Evolutionary conservation across 2,797 vertebrate genomes (phyloP).

Genomic region (Betta splendens): DNA sequence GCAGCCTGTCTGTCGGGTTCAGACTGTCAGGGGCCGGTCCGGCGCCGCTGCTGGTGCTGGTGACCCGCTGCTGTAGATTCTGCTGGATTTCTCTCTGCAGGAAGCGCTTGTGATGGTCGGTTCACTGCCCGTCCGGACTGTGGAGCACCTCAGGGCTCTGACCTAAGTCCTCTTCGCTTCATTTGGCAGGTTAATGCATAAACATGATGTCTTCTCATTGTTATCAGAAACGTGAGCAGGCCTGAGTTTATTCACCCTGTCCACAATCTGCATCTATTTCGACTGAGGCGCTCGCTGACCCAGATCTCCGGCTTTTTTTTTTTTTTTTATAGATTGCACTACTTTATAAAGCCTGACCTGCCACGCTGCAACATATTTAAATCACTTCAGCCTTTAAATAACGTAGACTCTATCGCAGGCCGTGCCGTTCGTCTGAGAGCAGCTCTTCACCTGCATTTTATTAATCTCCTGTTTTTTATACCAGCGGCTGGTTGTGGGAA

Average conservation of each 20-base stretch:
- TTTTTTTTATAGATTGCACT: conserved; percentile 57
- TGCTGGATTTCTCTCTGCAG: neutral
- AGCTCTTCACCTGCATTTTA: conserved; percentile 8
- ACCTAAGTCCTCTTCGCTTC: neutral
- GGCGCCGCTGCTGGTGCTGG: too few species aligned
- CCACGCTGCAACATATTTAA: conserved; percentile 4
- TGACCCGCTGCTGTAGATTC: neutral
- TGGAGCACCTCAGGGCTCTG: neutral
- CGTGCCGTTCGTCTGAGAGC: neutral
- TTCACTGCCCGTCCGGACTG: neutral
- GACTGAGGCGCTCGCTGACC: conserved; percentile 38
- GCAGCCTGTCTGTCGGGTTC: conserved; percentile 13
- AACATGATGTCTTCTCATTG: neutral
- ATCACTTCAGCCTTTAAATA: conserved; percentile 4
- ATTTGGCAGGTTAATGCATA: neutral
- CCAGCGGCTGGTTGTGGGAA: conserved; percentile 36
- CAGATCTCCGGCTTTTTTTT: conserved; percentile 50
- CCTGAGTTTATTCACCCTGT: too few species aligned
- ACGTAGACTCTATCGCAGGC: neutral
- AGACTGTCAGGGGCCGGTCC: neutral
- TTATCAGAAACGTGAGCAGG: too few species aligned
- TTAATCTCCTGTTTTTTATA: conserved; percentile 28
- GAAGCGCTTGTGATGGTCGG: neutral
- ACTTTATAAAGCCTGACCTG: conserved; percentile 25
- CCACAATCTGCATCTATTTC: conserved; percentile 6